Conservation (phyloP, 2,113 vertebrate species). For the Lepus americanus region DNA sequence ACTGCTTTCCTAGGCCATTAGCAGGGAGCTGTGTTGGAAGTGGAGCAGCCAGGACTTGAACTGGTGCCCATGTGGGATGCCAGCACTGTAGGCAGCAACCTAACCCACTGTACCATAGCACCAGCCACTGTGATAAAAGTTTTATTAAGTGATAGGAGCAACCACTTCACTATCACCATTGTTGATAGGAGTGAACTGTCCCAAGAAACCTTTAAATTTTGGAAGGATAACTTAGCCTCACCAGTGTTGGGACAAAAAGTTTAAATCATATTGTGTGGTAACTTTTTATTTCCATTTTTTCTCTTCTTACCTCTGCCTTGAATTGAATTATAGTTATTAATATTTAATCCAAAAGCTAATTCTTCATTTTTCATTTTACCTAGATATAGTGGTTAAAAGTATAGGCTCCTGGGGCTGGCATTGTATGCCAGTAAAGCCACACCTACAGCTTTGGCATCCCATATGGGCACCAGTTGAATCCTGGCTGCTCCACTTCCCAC, state of each 20-base stretch:
- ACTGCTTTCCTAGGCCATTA: too few relatives aligned
- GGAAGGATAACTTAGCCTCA: background rate
- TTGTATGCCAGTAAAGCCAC: too few relatives aligned
- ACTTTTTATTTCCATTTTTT: background rate
- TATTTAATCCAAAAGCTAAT: background rate
- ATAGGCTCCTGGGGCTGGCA: background rate
- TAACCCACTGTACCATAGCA: too few relatives aligned
- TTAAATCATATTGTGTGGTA: background rate
- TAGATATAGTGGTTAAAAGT: background rate
- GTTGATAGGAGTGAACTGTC: background rate
- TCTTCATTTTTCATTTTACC: slow-evolving; percentile 53
- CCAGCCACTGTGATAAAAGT: background rate
- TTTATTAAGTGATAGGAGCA: background rate
- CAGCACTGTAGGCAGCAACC: too few relatives aligned
- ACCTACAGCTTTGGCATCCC: too few relatives aligned
- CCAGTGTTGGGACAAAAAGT: slow-evolving; percentile 9
- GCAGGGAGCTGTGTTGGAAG: too few relatives aligned
- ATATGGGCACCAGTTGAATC: too few relatives aligned
- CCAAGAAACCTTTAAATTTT: background rate
- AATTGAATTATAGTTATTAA: slow-evolving; percentile 55
- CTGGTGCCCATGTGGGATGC: too few relatives aligned
- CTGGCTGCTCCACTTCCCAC: too few relatives aligned
- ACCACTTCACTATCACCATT: background rate
- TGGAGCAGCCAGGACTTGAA: too few relatives aligned
- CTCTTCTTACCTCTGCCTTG: background rate